phyloP scores from a whole-genome alignment of 2,797 vertebrate genomes.

The Enteromius viviparus region DNA sequence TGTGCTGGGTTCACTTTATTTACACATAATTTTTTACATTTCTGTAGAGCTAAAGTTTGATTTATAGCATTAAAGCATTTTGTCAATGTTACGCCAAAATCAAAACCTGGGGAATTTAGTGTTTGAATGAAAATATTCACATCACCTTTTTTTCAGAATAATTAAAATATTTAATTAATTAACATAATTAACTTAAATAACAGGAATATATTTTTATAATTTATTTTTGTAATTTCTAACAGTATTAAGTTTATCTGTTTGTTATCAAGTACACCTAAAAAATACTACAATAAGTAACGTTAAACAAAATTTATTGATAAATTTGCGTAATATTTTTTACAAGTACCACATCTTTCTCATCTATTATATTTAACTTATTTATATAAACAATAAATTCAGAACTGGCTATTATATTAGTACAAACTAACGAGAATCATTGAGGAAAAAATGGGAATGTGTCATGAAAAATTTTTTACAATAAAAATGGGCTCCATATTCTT shows the following conservation, averaged over 20 bases:
- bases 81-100: too few relatives aligned
- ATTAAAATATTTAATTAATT: too few relatives aligned
- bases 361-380: neutral
- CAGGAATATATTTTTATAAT: too few relatives aligned
- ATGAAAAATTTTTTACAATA: neutral
- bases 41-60: too few relatives aligned
- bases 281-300: neutral
- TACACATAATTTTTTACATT: too few relatives aligned
- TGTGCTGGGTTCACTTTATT: too few relatives aligned
- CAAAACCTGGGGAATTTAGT: too few relatives aligned
- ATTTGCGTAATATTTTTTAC: neutral
- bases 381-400: neutral
- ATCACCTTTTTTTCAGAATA: too few relatives aligned
- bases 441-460: neutral
- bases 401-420: neutral
- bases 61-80: too few relatives aligned
- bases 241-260: neutral
- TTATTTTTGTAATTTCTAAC: neutral
- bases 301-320: neutral
- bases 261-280: neutral
- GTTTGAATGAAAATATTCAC: too few relatives aligned
- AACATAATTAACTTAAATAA: too few relatives aligned
- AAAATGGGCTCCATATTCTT: neutral
- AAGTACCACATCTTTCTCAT: neutral
- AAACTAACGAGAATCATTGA: neutral